Evolutionary conservation across 2,113 vertebrate species (phyloP), one percentile per base, ranked within the genome.

Genomic region (Scartelaos histophorus): DNA sequence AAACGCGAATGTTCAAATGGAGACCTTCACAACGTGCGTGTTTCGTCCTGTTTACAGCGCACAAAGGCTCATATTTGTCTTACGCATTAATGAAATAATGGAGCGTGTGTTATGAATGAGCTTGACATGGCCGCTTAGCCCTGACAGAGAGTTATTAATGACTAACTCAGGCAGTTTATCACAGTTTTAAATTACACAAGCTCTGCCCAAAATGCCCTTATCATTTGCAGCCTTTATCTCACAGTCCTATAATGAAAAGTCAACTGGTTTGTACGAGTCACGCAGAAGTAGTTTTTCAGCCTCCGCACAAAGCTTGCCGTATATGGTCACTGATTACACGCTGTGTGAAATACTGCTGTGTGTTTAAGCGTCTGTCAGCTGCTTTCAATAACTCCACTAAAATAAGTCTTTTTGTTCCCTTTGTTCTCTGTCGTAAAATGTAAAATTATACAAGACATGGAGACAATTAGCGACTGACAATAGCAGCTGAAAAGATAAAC

Each of bases 141-240:
- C 16, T 80, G 80, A 79, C 56, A 76, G 71, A 61, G 82, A 69
- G 67, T 81, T 76, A 79, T 81, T 74, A 76, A 81, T 77, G 73
- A 78, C 79, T 75, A 10, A 17, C 72, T 47, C 24, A n/a, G 25
- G 61, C 49, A 70, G 51, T 84, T 79, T 73, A 79, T 84, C 67
- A 72, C 21, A 34, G 68, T 78, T 85, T 82, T 67, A 66, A 71
- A 81, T 73, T 69, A 56, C 62, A 58, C 69, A 69, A 75, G 47
- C 66, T 70, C 43, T 73, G 57, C 24, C 12, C 11, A 35, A 54
- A 61, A 34, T 21, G 47, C 67, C 2, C 38, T 62, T 35, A 66
- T 22, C 70, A 71, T 54, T 58, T 51, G 49, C 13, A 10, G 60
- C 34, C 61, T 74, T 60, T 60, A 69, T 76, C 46, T 69, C 25